Evolutionary conservation across 2,797 vertebrate species (phyloP), one percentile per base, ranked within the genome.

Genomic region (Eutrigla gurnardus): DNA sequence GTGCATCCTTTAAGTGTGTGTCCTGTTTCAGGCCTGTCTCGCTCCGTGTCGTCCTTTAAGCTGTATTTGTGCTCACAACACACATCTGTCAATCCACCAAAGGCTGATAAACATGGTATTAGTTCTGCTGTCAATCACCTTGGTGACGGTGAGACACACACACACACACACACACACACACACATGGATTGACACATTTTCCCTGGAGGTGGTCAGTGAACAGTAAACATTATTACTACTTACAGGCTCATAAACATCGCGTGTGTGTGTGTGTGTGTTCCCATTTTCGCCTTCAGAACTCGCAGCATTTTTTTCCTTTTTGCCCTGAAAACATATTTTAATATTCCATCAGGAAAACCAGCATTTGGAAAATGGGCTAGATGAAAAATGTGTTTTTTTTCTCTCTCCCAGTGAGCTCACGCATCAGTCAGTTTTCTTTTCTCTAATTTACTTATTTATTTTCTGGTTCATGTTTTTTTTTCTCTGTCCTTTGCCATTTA

Each of bases 111-210:
- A 85, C 17, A 25, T 40, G 63, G 75, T 86, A 90, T 91, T 91
- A 85, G 86, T 86, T 86, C 69, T 64, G 84, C 87, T 88, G 88
- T 91, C 91, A 86, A 83, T 92, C 89, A 85, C 77, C 73, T 73
- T 62, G 78, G 72, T 4, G 72, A 85, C 52, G 5, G 59, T n/a
- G 77, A 84, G 65, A 49, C 14, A 15, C 39, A 37, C 55, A 50
- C n/a, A 52, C 42, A 40, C 47, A n/a, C n/a, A n/a, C 47, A 79
- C 33, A 42, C 39, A 59, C 49, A 59, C 37, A 15, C 39, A 40
- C 53, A 14, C 17, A 10, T 52, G 45, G 80, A 77, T 63, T 82
- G 88, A 81, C 85, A 68, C 54, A 57, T 59, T 3, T 49, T 89
- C 83, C 73, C 88, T 60, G 40, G 75, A 75, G 78, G 68, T 59